These are phyloP conservation scores for Trachelus stipa DNA, from an alignment of 2,888 invertebrate species.

Conservation along the genomic window DNA sequence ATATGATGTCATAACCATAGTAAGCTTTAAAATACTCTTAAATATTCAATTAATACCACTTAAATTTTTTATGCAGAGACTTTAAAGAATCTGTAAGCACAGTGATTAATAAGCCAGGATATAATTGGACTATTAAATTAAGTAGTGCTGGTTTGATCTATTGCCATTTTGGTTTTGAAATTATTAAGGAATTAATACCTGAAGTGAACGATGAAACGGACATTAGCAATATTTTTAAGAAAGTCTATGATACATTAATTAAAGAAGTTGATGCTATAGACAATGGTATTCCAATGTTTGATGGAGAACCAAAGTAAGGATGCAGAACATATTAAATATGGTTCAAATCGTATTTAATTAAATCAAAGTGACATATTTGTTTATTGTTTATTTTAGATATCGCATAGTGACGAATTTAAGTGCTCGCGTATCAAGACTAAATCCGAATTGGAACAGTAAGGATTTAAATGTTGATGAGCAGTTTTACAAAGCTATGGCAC, in stretches of 20 bases:
- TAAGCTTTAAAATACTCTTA: not conserved
- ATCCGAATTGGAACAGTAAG: slow-evolving; percentile 85
- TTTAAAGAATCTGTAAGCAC: slow-evolving; percentile 52
- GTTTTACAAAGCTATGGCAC: slow-evolving; percentile 82
- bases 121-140: slow-evolving; percentile 73
- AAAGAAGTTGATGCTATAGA: slow-evolving; percentile 97
- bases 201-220: slow-evolving; percentile 68
- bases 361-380: not conserved
- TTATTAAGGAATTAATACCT: slow-evolving; percentile 75
- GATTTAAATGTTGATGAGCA: slow-evolving; percentile 70
- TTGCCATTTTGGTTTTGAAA: slow-evolving; percentile 85
- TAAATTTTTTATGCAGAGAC: slow-evolving; percentile 34
- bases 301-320: slow-evolving; percentile 72
- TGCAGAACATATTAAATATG: not conserved
- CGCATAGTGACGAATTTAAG: slow-evolving; percentile 84
- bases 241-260: slow-evolving; percentile 88
- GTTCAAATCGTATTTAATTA: slow-evolving; percentile 37
- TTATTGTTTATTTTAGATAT: slow-evolving; percentile 68
- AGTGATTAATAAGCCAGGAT: slow-evolving; percentile 55
- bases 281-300: slow-evolving; percentile 90
- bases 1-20: too few relatives aligned
- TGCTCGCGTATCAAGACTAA: slow-evolving; percentile 80
- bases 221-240: slow-evolving; percentile 72
- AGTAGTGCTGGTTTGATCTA: slow-evolving; percentile 97
- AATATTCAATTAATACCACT: not conserved